These are phyloP conservation scores for Catharus minimus DNA, from an alignment of 2,113 vertebrate species.

Conservation along the genomic window DNA sequence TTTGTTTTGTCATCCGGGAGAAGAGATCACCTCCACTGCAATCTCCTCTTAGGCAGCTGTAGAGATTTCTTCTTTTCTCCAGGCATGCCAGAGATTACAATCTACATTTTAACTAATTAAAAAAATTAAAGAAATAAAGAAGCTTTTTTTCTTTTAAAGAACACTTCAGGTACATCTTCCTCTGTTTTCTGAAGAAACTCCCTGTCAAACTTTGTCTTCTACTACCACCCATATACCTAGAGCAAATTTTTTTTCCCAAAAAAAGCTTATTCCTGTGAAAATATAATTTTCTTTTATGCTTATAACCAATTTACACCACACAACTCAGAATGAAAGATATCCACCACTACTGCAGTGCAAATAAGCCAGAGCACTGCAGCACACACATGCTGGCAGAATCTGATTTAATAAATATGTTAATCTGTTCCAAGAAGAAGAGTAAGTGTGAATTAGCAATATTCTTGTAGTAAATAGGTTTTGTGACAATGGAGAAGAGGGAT, in stretches of 20 bases:
- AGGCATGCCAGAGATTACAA: not conserved
- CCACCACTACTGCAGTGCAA: not conserved
- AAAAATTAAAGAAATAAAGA: not conserved
- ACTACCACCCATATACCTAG: not conserved
- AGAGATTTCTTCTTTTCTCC: not conserved
- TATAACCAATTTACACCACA: conserved; percentile 9
- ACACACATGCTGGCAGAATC: not conserved
- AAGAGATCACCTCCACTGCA: not conserved
- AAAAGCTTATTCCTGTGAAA: not conserved
- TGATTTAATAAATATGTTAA: conserved; percentile 66
- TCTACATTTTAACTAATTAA: not conserved
- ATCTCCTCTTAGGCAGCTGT: not conserved
- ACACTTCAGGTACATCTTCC: not conserved
- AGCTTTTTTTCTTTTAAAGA: not conserved
- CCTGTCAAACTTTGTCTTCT: not conserved
- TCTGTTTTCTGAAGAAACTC: not conserved
- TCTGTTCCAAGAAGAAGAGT: conserved; percentile 5
- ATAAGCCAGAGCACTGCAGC: not conserved
- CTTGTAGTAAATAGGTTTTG: not conserved
- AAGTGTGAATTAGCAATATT: conserved; percentile 19
- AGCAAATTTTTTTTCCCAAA: not conserved
- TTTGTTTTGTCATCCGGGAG: not conserved
- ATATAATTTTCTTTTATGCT: conserved; percentile 14
- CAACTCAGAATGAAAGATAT: not conserved
- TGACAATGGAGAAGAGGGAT: not conserved